Percentiles rank a stretch among this genome's conserved stretches.
phyloP scores from a whole-genome alignment of 2,113 vertebrate genomes.

The Dromaius novaehollandiae region DNA sequence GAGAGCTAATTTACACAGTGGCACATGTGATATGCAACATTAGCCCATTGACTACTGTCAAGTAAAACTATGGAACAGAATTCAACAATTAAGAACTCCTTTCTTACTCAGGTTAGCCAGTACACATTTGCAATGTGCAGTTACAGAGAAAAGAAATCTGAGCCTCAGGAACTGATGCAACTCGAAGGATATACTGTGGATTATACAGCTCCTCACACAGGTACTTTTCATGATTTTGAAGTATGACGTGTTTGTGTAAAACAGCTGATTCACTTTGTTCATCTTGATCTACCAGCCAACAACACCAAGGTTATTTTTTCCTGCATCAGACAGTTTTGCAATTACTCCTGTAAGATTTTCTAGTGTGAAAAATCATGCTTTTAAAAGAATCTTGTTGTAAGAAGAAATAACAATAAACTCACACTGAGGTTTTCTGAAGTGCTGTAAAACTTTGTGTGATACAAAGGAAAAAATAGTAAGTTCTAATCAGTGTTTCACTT shows the following conservation, averaged over 20 bases:
- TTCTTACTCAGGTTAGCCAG: conserved; percentile 90
- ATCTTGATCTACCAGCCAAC: background rate
- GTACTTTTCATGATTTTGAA: conserved; percentile 70
- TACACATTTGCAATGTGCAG: conserved; percentile 99
- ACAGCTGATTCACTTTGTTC: background rate
- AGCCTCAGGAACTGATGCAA: conserved; percentile 98
- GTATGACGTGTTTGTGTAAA: background rate
- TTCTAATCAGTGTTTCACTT: background rate
- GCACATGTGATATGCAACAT: background rate
- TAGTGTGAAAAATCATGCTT: background rate
- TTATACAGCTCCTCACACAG: conserved; percentile 92
- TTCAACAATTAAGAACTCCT: conserved; percentile 24
- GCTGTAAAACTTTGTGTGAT: background rate
- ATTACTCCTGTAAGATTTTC: background rate
- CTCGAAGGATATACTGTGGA: conserved; percentile 98
- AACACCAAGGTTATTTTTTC: background rate
- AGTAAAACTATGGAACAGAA: background rate
- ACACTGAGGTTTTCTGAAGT: background rate
- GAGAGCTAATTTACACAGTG: background rate
- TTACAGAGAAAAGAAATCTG: conserved; percentile 96
- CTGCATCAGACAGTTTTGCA: background rate
- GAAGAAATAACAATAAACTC: background rate
- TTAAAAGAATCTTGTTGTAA: background rate
- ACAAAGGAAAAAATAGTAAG: background rate
- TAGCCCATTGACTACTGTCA: background rate